Evolutionary conservation across 2,797 vertebrate species (phyloP).

Genomic region (Pantherophis alleghaniensis): DNA sequence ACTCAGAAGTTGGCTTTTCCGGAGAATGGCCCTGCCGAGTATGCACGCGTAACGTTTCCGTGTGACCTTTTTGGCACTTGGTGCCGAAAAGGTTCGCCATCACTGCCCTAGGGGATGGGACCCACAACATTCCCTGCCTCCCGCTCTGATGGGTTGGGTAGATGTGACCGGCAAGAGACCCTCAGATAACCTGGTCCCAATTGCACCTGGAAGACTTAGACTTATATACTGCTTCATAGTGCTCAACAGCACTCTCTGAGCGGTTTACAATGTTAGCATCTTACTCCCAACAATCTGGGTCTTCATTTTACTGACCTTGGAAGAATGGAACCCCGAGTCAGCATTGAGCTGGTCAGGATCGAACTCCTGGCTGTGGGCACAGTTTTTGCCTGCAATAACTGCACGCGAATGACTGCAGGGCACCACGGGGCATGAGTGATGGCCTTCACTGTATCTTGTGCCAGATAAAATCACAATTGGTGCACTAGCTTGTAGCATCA

Average conservation of each 20-base stretch:
- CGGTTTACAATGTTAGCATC: background rate
- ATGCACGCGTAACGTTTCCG: too few relatives aligned
- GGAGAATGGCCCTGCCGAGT: too few relatives aligned
- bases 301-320: background rate
- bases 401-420: accelerated
- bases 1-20: too few relatives aligned
- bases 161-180: too few relatives aligned
- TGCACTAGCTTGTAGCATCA: background rate
- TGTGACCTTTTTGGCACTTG: too few relatives aligned
- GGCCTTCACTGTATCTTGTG: background rate
- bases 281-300: background rate
- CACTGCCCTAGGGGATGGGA: too few relatives aligned
- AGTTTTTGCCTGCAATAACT: background rate
- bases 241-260: background rate
- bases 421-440: background rate
- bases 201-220: background rate
- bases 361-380: background rate
- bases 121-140: too few relatives aligned
- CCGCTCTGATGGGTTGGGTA: too few relatives aligned
- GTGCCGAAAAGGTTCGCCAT: too few relatives aligned
- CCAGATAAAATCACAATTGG: background rate
- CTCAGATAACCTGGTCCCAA: too few relatives aligned
- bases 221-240: background rate
- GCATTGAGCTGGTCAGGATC: background rate
- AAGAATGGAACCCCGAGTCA: background rate